Percentiles rank a stretch among this genome's conserved stretches.
These are phyloP conservation scores for Protaetia brevitarsis DNA, from an alignment of 1,140 invertebrate genomes.

Conservation along the genomic window DNA sequence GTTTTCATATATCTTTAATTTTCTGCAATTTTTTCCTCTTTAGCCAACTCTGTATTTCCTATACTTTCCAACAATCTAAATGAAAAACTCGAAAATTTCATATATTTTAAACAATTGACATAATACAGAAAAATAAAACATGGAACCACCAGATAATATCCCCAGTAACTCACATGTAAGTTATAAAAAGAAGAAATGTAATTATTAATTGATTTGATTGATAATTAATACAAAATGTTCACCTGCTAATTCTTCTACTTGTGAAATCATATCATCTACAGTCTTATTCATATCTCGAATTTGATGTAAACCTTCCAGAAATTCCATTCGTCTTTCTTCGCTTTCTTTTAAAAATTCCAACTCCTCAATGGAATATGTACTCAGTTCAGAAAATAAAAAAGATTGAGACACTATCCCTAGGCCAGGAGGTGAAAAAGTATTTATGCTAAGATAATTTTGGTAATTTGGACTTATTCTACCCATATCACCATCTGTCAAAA, in stretches of 20 bases:
- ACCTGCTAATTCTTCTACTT: slow-evolving; percentile 71
- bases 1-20: too few species aligned
- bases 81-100: too few species aligned
- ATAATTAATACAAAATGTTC: slow-evolving; percentile 27
- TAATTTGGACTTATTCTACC: slow-evolving; percentile 39
- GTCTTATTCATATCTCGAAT: slow-evolving; percentile 64
- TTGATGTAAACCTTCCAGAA: slow-evolving; percentile 64
- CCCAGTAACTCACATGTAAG: too few species aligned
- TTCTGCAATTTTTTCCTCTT: too few species aligned
- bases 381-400: slow-evolving; percentile 61
- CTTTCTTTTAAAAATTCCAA: slow-evolving; percentile 64
- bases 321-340: slow-evolving; percentile 66
- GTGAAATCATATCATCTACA: slow-evolving; percentile 67
- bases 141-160: too few species aligned
- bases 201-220: too few species aligned
- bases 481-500: slow-evolving; percentile 37
- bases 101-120: too few species aligned
- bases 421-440: slow-evolving; percentile 39
- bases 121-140: too few species aligned
- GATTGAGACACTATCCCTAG: slow-evolving; percentile 25
- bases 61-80: too few species aligned
- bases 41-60: too few species aligned
- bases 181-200: too few species aligned
- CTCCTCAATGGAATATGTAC: slow-evolving; percentile 64
- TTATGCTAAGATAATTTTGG: slow-evolving; percentile 29